These are phyloP conservation scores for Euborellia annulipes DNA, from an alignment of 1,140 invertebrate genomes.

Conservation along the genomic window DNA sequence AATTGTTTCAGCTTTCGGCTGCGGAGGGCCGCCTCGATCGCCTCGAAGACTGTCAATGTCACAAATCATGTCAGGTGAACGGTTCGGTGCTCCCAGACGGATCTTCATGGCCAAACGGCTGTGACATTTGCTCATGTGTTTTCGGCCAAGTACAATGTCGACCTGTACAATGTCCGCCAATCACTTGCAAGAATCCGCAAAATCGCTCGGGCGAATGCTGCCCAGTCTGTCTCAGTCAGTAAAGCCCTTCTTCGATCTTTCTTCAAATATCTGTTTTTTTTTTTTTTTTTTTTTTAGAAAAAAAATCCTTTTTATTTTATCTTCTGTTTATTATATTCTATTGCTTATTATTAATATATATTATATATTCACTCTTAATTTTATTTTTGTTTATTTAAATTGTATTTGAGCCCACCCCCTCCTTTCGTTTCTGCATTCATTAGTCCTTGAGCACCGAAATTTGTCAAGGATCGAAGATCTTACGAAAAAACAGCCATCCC, in stretches of 20 bases:
- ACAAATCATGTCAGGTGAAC: constrained; percentile 69
- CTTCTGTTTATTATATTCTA: too few relatives aligned
- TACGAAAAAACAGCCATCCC: too few relatives aligned
- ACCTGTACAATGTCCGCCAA: constrained; percentile 54
- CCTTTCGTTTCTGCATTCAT: too few relatives aligned
- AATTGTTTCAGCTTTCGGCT: constrained; percentile 57
- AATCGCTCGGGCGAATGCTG: constrained; percentile 64
- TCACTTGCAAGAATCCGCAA: constrained; percentile 63
- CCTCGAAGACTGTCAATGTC: constrained; percentile 77
- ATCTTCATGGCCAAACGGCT: constrained; percentile 60
- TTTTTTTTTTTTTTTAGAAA: too few relatives aligned
- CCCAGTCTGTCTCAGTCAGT: constrained; percentile 71
- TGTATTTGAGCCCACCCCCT: too few relatives aligned
- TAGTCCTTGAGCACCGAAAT: too few relatives aligned
- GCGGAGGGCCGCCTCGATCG: constrained; percentile 56
- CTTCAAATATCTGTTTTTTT: too few relatives aligned
- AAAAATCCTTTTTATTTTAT: too few relatives aligned
- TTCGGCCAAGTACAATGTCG: constrained; percentile 67
- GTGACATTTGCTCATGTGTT: constrained; percentile 67
- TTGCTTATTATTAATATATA: too few relatives aligned
- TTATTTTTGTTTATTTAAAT: too few relatives aligned
- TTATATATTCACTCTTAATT: too few relatives aligned
- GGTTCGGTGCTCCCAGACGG: constrained; percentile 64
- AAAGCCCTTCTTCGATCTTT: background rate
- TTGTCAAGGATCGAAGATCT: too few relatives aligned